Percentiles rank a stretch among this genome's conserved stretches.
phyloP scores from a whole-genome alignment of 2,888 invertebrate species.

The Gerris lacustris region DNA sequence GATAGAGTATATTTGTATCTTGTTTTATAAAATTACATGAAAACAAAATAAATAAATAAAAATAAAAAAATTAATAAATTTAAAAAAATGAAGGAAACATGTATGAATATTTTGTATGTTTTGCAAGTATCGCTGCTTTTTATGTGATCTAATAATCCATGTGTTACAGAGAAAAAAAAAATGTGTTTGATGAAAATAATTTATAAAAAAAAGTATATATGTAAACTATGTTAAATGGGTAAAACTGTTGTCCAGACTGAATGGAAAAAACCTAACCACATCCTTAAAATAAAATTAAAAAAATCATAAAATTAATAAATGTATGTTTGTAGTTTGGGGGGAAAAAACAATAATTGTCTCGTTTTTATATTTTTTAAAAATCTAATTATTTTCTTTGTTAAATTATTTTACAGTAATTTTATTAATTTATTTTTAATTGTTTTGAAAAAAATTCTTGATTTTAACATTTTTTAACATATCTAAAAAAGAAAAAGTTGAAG shows the following conservation, averaged over 20 bases:
- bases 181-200: not conserved
- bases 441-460: not conserved
- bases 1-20: too few relatives aligned
- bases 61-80: too few relatives aligned
- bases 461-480: slow-evolving; percentile 1
- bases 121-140: not conserved
- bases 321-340: too few relatives aligned
- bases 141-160: slow-evolving; percentile 1
- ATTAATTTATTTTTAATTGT: not conserved
- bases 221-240: not conserved
- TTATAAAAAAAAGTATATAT: not conserved
- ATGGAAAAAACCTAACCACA: not conserved
- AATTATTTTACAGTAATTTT: not conserved
- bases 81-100: too few relatives aligned
- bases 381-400: not conserved
- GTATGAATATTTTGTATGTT: too few relatives aligned
- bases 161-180: not conserved
- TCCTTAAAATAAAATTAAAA: too few relatives aligned
- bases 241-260: not conserved
- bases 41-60: too few relatives aligned
- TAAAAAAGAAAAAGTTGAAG: not conserved
- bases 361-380: too few relatives aligned
- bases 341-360: too few relatives aligned
- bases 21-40: too few relatives aligned
- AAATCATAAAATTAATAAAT: too few relatives aligned